Percentiles rank a stretch among this genome's conserved stretches.
phyloP scores from a whole-genome alignment of 2,888 invertebrate species.

The Petrophora chlorosata region DNA sequence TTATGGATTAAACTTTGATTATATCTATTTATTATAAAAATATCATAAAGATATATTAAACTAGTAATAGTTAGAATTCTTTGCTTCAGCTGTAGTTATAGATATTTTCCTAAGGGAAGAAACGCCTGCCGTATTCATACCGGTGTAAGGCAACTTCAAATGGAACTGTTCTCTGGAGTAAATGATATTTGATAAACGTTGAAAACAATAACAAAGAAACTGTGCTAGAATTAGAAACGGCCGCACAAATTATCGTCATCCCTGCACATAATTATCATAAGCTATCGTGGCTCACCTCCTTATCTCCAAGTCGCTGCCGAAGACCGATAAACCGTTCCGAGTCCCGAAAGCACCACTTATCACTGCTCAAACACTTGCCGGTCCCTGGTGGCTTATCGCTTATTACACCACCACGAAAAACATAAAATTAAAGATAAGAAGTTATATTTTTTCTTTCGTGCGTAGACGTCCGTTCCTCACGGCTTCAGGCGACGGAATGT shows the following conservation, averaged over 20 bases:
- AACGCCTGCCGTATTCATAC: too few species aligned
- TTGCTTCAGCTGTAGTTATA: too few species aligned
- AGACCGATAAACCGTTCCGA: slow-evolving; percentile 58
- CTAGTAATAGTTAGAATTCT: too few species aligned
- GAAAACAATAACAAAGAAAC: slow-evolving; percentile 6
- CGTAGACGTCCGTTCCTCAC: slow-evolving; percentile 52
- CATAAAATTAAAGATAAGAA: slow-evolving; percentile 55
- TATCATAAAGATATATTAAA: too few species aligned
- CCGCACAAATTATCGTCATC: slow-evolving; percentile 25
- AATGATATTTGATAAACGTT: neutral
- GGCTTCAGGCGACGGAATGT: slow-evolving; percentile 63
- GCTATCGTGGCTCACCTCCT: slow-evolving; percentile 79
- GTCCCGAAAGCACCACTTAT: slow-evolving; percentile 64
- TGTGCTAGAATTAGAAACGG: slow-evolving; percentile 9
- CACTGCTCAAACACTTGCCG: slow-evolving; percentile 69
- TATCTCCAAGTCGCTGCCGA: slow-evolving; percentile 69
- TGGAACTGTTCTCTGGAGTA: too few species aligned
- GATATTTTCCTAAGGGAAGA: too few species aligned
- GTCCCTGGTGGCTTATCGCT: slow-evolving; percentile 49
- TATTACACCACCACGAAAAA: slow-evolving; percentile 59
- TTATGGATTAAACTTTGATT: too few species aligned
- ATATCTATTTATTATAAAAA: too few species aligned
- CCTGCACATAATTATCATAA: slow-evolving; percentile 68
- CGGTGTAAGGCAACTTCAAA: too few species aligned
- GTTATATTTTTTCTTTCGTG: slow-evolving; percentile 33